Conservation (phyloP, 1,140 invertebrate species). For the Polypedilum vanderplanki region DNA sequence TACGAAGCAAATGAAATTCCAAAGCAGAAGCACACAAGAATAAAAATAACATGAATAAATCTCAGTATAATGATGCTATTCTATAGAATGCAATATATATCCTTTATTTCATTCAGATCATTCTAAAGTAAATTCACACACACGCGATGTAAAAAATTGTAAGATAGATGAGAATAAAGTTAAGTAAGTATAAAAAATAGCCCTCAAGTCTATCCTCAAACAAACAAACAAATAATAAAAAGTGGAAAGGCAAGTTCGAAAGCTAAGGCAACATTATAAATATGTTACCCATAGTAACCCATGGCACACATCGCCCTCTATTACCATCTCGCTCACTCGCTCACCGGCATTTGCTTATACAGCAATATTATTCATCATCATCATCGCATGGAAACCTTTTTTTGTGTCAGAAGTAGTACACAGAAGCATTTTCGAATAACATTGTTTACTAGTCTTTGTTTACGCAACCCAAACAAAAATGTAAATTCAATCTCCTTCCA, state of each 20-base stretch:
- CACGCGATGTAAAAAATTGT: not conserved
- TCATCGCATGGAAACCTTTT: not conserved
- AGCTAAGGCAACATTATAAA: conserved; percentile 15
- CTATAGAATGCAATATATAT: too few species aligned
- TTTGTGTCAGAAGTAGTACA: not conserved
- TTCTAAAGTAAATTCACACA: not conserved
- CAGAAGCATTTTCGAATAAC: not conserved
- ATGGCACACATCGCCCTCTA: too few species aligned
- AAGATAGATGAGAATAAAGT: not conserved
- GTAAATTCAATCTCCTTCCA: not conserved
- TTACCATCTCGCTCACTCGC: not conserved
- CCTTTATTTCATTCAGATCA: not conserved
- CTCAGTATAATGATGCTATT: too few species aligned
- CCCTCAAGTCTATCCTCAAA: conserved; percentile 10
- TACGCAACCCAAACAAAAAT: conserved; percentile 24
- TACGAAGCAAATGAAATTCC: too few species aligned
- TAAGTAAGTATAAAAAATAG: not conserved
- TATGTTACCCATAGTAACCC: conserved; percentile 3
- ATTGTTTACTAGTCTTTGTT: not conserved
- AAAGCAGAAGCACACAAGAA: conserved; percentile 33
- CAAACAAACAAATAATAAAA: conserved; percentile 19
- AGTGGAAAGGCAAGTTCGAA: not conserved
- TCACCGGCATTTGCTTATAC: not conserved
- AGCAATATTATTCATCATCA: too few species aligned
- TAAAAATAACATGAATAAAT: not conserved